Evolutionary conservation across 2,113 vertebrate species (phyloP).

Genomic region (Podiceps cristatus): DNA sequence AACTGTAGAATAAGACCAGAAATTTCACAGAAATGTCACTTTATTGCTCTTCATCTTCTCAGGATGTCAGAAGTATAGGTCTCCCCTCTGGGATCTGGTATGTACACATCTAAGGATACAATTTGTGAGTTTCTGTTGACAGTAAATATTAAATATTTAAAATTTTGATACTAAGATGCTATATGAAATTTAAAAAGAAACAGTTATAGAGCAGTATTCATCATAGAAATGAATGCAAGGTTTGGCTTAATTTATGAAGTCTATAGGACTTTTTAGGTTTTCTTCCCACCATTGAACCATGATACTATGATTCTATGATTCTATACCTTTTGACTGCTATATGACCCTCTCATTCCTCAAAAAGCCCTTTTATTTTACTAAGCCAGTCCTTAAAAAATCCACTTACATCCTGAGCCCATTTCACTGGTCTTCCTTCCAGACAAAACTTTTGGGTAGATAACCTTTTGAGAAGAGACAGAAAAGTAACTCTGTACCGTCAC

Average conservation of each 20-base stretch:
- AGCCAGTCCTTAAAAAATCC: neutral
- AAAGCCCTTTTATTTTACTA: neutral
- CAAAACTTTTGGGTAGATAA: neutral
- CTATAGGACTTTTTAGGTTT: neutral
- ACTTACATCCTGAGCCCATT: neutral
- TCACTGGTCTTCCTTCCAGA: neutral
- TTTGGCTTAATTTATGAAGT: neutral
- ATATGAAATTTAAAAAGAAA: neutral
- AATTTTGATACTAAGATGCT: neutral
- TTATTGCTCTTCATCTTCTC: neutral
- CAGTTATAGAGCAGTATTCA: neutral
- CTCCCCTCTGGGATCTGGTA: neutral
- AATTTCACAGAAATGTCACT: neutral
- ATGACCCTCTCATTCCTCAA: neutral
- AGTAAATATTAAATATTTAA: neutral
- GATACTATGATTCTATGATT: no score
- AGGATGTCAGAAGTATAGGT: fast-evolving
- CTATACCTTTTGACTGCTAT: neutral
- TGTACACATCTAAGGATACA: neutral
- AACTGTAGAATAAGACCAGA: neutral
- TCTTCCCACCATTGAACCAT: neutral
- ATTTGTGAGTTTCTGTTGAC: neutral
- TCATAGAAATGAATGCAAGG: neutral
- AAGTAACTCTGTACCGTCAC: neutral
- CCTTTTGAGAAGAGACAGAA: neutral